These are phyloP conservation scores for Barbus barbus DNA, from an alignment of 2,113 vertebrate genomes.

Conservation along the genomic window DNA sequence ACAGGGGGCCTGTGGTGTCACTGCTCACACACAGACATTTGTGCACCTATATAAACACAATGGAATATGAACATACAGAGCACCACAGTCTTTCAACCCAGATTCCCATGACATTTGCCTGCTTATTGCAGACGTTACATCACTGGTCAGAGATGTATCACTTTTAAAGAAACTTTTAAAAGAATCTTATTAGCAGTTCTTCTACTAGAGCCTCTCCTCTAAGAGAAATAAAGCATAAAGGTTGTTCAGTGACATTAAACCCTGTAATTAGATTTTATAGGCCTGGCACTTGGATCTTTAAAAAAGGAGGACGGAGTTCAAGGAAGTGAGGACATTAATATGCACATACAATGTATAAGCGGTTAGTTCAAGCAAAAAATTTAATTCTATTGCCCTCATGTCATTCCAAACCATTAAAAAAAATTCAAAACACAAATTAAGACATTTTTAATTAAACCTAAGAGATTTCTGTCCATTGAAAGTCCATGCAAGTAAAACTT, in stretches of 20 bases:
- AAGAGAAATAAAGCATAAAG: not conserved
- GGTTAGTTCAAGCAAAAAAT: not conserved
- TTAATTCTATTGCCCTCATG: not conserved
- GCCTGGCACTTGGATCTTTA: not conserved
- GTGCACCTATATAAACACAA: slow-evolving; percentile 23
- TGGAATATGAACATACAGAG: not conserved
- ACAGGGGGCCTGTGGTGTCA: slow-evolving; percentile 1
- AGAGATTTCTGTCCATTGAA: not conserved
- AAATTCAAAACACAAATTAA: not conserved
- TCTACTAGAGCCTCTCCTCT: not conserved
- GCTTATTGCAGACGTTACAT: not conserved
- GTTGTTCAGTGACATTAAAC: slow-evolving; percentile 27
- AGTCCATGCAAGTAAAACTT: not conserved
- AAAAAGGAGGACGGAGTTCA: not conserved
- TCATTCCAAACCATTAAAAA: not conserved
- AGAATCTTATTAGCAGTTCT: not conserved
- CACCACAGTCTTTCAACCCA: not conserved
- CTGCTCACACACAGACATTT: slow-evolving; percentile 10
- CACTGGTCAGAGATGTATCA: not conserved
- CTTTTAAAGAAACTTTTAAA: slow-evolving; percentile 4
- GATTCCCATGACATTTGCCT: slow-evolving; percentile 26
- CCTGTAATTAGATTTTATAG: slow-evolving; percentile 9
- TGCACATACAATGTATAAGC: not conserved
- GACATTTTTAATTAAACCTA: not conserved
- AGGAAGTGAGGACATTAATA: not conserved